phyloP scores from a whole-genome alignment of 2,113 vertebrate genomes.

The Taxidea taxus region DNA sequence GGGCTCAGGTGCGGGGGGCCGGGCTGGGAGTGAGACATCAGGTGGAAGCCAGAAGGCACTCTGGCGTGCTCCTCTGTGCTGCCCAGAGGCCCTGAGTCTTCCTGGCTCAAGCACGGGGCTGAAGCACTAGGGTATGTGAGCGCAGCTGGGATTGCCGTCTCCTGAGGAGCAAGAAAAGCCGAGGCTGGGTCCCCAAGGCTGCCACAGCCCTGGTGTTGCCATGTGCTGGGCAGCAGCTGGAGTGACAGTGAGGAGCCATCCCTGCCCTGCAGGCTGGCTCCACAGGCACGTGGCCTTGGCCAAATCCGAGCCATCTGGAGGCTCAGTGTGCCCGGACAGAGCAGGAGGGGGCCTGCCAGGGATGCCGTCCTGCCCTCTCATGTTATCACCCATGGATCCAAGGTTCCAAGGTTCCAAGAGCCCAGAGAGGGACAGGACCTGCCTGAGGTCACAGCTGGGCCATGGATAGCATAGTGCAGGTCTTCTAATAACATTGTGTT shows the following conservation, averaged over 20 bases:
- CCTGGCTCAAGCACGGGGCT: neutral
- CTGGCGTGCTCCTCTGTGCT: accelerated
- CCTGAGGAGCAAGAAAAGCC: neutral
- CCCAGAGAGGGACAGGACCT: neutral
- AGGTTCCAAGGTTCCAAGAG: neutral
- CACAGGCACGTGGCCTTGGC: accelerated
- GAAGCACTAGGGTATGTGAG: neutral
- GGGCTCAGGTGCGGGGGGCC: neutral
- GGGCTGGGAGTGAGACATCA: neutral
- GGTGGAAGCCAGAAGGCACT: neutral
- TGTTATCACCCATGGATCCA: accelerated
- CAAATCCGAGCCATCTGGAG: accelerated
- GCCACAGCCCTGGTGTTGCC: neutral
- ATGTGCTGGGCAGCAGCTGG: neutral
- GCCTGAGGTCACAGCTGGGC: neutral
- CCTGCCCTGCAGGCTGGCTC: too few relatives aligned
- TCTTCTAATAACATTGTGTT: neutral
- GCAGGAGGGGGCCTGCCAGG: neutral
- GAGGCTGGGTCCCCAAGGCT: neutral
- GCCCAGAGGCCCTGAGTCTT: neutral
- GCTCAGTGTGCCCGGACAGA: accelerated
- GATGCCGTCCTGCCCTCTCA: too few relatives aligned
- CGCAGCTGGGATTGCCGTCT: neutral
- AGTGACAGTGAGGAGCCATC: accelerated
- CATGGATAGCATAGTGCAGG: neutral